phyloP scores from a whole-genome alignment of 2,888 invertebrate species.

The Agriopis marginaria region DNA sequence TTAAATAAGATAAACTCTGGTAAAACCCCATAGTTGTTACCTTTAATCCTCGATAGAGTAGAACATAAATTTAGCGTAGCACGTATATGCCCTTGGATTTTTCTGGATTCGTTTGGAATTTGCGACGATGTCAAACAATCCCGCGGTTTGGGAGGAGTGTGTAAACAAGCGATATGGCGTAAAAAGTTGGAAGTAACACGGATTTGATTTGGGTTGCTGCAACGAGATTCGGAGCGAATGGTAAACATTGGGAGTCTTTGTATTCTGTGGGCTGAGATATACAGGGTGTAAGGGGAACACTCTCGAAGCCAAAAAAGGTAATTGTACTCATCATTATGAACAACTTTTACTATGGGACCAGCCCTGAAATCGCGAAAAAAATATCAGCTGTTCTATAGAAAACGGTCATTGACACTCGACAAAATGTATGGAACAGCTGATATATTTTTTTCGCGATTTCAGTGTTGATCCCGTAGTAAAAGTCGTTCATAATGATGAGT shows the following conservation, averaged over 20 bases:
- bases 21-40: background rate
- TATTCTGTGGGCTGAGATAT: background rate
- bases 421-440: no score
- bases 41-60: conserved; percentile 43
- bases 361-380: no score
- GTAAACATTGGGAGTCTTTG: conserved; percentile 17
- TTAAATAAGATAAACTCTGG: background rate
- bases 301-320: no score
- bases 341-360: no score
- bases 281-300: no score
- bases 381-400: no score
- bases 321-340: no score
- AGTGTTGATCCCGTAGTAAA: no score
- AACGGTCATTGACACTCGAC: no score
- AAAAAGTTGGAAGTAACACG: conserved; percentile 42
- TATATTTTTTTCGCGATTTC: no score
- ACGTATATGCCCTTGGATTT: conserved; percentile 36
- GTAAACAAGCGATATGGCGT: conserved; percentile 44
- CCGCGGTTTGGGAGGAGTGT: conserved; percentile 37
- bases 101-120: conserved; percentile 31
- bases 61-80: conserved; percentile 48
- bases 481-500: no score
- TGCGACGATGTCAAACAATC: conserved; percentile 38
- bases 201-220: conserved; percentile 39
- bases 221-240: conserved; percentile 38